Base-by-base conservation (phyloP, 2,797 vertebrate genomes). In the Urophycis tenuis region DNA sequence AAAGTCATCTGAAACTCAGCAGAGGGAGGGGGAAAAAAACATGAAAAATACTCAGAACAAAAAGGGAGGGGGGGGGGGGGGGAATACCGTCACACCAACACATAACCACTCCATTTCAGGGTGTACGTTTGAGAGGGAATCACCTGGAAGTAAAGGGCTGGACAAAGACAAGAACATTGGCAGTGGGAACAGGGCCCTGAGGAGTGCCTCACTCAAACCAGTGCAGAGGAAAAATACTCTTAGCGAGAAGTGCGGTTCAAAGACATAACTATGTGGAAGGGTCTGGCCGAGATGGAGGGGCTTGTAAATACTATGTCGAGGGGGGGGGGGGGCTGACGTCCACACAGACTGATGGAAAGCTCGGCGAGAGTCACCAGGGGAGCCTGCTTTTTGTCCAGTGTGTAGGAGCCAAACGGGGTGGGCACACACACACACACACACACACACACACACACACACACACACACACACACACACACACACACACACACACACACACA, bases 201-300 rank as follows among this genome's bases (percentile, higher is more conserved):
- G 91, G 30, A 89, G 91, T 92, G 91, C 81, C 87, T 87, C 83
- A 80, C 84, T 84, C 79, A 82, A 67, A 85, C 86, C 81, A 80
- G 89, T 91, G 89, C 81, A 85, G 85, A 82, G 81, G 89, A 91
- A 82, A 76, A 80, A 3, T 49, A 87, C 75, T 78, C 80, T 17
- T 49, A 67, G 84, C 89, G 83, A 89, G 79, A 39, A 86, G 79
- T 79, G 83, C 74, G 76, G 80, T 76, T 82, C 73, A 75, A 75
- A 80, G 73, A 85, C 53, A 30, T 45, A 83, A 85, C 77, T 30
- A 83, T 72, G 81, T 87, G 83, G 83, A 84, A 84, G 85, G 81
- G 81, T 74, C 82, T 36, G n/a, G 78, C 15, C 25, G 53, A 25
- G n/a, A 25, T 86, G 83, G 22, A 25, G 53, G 53, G 77, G 71